Evolutionary conservation across 2,888 invertebrate species (phyloP).

Genomic region (Eilema griseolum): DNA sequence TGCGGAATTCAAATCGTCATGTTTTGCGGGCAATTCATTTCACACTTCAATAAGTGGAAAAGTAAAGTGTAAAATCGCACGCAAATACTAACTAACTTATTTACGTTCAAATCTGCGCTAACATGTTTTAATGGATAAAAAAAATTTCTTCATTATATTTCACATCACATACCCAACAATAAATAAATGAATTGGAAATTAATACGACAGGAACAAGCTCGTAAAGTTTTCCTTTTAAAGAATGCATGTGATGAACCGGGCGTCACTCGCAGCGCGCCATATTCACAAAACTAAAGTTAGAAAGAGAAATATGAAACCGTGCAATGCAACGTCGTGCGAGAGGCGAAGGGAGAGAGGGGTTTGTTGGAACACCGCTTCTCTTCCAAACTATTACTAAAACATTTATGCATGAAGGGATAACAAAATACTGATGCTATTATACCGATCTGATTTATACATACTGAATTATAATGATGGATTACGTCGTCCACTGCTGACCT

Average conservation of each 20-base stretch:
- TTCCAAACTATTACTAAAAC: constrained; percentile 82
- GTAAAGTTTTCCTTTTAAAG: constrained; percentile 52
- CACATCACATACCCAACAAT: constrained; percentile 30
- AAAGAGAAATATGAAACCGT: constrained; percentile 68
- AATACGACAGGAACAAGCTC: constrained; percentile 44
- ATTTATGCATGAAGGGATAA: constrained; percentile 84
- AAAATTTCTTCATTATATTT: constrained; percentile 18
- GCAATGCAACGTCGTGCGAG: constrained; percentile 64
- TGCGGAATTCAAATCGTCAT: constrained; percentile 69
- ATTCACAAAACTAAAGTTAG: constrained; percentile 65
- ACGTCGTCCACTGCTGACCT: constrained; percentile 56
- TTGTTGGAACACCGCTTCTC: constrained; percentile 72
- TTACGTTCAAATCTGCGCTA: constrained; percentile 43
- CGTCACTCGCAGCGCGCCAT: constrained; percentile 50
- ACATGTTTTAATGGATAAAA: constrained; percentile 28
- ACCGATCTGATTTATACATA: constrained; percentile 73
- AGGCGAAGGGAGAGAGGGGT: constrained; percentile 58
- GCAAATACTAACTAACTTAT: constrained; percentile 65
- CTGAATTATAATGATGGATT: constrained; percentile 64
- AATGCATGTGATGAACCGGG: constrained; percentile 51
- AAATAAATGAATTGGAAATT: constrained; percentile 38
- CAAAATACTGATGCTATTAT: constrained; percentile 76
- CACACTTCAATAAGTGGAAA: constrained; percentile 77
- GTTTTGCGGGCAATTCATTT: constrained; percentile 69
- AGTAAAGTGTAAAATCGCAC: constrained; percentile 78